Conservation (phyloP, 2,797 vertebrate genomes). For the Chaetophractus vellerosus region DNA sequence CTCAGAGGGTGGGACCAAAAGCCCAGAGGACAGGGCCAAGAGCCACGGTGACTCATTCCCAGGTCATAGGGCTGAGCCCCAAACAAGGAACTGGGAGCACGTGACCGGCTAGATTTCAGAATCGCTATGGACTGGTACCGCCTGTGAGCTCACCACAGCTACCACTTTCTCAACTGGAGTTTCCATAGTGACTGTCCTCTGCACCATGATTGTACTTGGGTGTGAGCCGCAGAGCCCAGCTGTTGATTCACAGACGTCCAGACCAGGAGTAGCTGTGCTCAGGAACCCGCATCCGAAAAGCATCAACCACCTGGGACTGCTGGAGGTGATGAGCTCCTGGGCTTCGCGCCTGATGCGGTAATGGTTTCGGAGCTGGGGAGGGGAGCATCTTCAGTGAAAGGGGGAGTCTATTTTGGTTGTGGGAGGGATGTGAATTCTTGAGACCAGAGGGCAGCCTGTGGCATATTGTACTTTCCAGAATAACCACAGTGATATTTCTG, state of each 20-base stretch:
- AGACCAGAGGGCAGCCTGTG: background rate
- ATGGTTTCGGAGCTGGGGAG: too few relatives aligned
- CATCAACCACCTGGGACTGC: background rate
- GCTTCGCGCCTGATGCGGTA: background rate
- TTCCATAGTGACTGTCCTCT: background rate
- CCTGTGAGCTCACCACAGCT: rapidly evolving
- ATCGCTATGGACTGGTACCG: background rate
- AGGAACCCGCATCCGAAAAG: background rate
- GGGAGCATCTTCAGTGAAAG: rapidly evolving
- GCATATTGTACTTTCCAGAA: background rate
- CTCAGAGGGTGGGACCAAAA: background rate
- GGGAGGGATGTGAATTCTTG: background rate
- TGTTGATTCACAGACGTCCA: too few relatives aligned
- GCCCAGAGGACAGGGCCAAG: background rate
- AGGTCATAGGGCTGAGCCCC: background rate
- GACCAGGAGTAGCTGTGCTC: background rate
- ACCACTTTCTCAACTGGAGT: rapidly evolving
- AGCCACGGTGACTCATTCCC: background rate
- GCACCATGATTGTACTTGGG: too few relatives aligned
- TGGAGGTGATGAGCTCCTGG: background rate
- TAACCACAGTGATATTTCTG: background rate
- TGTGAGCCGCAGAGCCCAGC: background rate
- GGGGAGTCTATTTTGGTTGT: too few relatives aligned
- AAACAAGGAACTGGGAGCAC: background rate
- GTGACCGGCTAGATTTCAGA: background rate